Evolutionary conservation across 2,888 invertebrate genomes (phyloP).

Genomic region (Anoplius nigerrimus): DNA sequence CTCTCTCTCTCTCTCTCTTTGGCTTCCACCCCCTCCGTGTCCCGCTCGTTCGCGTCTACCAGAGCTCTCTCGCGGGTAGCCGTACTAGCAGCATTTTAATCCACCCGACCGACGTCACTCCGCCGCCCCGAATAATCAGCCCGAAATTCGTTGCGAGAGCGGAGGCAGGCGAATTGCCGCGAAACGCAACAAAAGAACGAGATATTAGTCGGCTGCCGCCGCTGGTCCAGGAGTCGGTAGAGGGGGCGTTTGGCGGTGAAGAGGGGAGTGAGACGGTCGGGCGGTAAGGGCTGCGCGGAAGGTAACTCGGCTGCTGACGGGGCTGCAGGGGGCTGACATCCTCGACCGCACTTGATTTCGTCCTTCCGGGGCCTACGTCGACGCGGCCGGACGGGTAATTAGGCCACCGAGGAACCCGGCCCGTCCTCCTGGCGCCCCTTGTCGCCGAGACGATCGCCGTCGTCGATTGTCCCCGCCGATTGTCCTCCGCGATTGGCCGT

Average conservation of each 20-base stretch:
- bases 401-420: slow-evolving; percentile 44
- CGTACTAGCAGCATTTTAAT: slow-evolving; percentile 71
- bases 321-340: slow-evolving; percentile 32
- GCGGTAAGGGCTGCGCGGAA: neutral
- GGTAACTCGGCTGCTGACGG: neutral
- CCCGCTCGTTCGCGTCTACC: slow-evolving; percentile 4
- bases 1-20: slow-evolving; percentile 3
- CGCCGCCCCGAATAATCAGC: slow-evolving; percentile 71
- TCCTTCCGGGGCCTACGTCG: slow-evolving; percentile 37
- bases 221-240: slow-evolving; percentile 27
- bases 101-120: slow-evolving; percentile 67
- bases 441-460: slow-evolving; percentile 27
- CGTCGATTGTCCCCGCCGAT: slow-evolving; percentile 9
- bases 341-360: slow-evolving; percentile 49
- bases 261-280: slow-evolving; percentile 4
- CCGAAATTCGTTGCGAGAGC: slow-evolving; percentile 70
- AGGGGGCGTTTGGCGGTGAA: neutral
- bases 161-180: slow-evolving; percentile 66
- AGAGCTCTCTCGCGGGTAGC: slow-evolving; percentile 30
- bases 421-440: slow-evolving; percentile 41
- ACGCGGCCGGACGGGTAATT: slow-evolving; percentile 44
- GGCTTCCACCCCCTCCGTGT: neutral
- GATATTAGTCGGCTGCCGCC: slow-evolving; percentile 66
- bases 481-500: too few species aligned
- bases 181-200: slow-evolving; percentile 72